Base-by-base conservation (phyloP, 2,888 invertebrate species). In the Poecilobothrus nobilitatus region DNA sequence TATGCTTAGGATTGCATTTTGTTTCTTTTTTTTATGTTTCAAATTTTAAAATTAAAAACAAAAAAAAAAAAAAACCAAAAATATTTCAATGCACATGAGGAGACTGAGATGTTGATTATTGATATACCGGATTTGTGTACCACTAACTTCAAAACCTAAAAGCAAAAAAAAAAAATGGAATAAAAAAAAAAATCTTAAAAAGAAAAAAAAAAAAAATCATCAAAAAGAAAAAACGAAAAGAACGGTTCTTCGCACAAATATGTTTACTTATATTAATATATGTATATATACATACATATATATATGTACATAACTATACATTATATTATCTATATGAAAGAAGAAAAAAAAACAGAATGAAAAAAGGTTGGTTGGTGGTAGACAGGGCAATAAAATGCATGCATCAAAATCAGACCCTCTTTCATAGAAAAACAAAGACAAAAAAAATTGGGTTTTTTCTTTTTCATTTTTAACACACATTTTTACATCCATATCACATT, bases 81-180 rank as follows among this genome's bases (percentile, higher is more conserved):
- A 12, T n/a, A 53, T 53, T 15, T 18, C 53, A 53, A 53, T 18
- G 15, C 53, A 53, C n/a, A 53, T 53, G 53, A 53, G 15, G n/a
- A 53, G 53, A 53, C 37, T 37, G 8, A 10, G 37, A 37, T 8
- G 12, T 27, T 27, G 27, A 27, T 27, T 37, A 12, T 37, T 37
- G 37, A 53, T 53, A n/a, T 53, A 53, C 53, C 53, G n/a, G 53
- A 53, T 53, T 53, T 53, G 53, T 53, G 53, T 53, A 53, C 53
- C n/a, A 53, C 53, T 53, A 53, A 53, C 53, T 53, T 53, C 53
- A 53, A 53, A 53, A 53, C 53, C 53, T 18, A 53, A 41, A 53
- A 53, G 53, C 18, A 53, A 53, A 53, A 53, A 53, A 53, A 18
- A 37, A 37, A 37, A 37, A 37, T 5, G 5, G 5, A 27, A 9